These are phyloP conservation scores for Gymnothorax reevesii DNA, from an alignment of 2,797 vertebrate genomes.

Conservation along the genomic window DNA sequence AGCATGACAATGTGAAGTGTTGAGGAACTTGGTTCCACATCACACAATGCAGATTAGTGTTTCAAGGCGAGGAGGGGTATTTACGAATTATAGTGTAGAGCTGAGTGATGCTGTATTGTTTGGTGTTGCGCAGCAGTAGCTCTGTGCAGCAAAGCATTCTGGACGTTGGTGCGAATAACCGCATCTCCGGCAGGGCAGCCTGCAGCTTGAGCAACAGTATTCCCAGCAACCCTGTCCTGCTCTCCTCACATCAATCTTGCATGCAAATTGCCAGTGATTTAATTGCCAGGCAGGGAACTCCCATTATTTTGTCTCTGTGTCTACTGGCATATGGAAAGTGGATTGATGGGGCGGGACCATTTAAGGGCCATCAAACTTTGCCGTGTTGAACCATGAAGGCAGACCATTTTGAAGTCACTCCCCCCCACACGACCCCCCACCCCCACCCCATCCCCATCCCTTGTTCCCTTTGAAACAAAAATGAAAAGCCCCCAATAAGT, in stretches of 20 bases:
- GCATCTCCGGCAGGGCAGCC: not conserved
- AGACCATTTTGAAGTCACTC: not conserved
- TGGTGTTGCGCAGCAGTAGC: not conserved
- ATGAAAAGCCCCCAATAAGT: not conserved
- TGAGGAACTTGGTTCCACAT: not conserved
- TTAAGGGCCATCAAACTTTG: not conserved
- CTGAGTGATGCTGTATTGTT: not conserved
- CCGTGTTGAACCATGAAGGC: not conserved
- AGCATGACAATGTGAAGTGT: not conserved
- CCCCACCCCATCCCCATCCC: not conserved
- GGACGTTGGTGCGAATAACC: no score
- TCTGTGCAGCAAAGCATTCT: not conserved
- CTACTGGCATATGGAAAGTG: slow-evolving; percentile 53
- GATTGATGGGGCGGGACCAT: slow-evolving; percentile 12
- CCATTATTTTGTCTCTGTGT: slow-evolving; percentile 66
- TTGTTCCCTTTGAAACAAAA: not conserved
- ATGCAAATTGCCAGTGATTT: slow-evolving; percentile 59
- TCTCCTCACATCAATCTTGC: not conserved
- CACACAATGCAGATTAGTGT: not conserved
- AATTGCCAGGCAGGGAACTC: slow-evolving; percentile 63
- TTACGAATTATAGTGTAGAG: not conserved
- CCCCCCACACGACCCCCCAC: not conserved
- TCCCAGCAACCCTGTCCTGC: not conserved
- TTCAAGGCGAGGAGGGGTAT: not conserved
- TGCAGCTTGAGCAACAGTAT: not conserved